Conservation (phyloP, 1,140 invertebrate genomes). For the Drosophila paulistorum region DNA sequence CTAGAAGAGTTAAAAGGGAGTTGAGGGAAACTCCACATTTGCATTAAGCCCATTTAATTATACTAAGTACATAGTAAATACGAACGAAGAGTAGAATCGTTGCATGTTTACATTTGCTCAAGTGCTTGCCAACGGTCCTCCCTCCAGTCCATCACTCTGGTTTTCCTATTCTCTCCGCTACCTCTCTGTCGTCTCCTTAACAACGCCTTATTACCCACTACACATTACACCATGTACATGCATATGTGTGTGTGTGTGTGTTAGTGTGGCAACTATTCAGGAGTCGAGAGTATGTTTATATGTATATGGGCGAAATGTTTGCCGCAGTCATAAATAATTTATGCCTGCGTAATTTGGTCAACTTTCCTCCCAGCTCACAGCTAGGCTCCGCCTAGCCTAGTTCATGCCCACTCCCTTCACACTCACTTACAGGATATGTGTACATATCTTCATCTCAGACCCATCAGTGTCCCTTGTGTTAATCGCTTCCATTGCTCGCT, state of each 20-base stretch:
- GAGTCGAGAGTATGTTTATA: conserved; percentile 31
- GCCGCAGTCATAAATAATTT: conserved; percentile 78
- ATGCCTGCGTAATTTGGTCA: conserved; percentile 77
- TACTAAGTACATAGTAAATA: conserved; percentile 81
- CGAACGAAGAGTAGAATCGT: conserved; percentile 34
- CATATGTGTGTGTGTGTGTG: neutral
- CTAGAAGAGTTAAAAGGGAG: neutral
- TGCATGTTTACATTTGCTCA: conserved; percentile 56
- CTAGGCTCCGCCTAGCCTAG: neutral
- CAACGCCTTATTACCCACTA: conserved; percentile 45
- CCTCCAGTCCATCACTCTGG: neutral
- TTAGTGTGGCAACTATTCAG: conserved; percentile 30
- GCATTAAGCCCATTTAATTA: conserved; percentile 80
- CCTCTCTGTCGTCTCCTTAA: neutral
- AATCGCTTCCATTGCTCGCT: conserved; percentile 41
- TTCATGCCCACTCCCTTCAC: conserved; percentile 7
- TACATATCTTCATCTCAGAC: conserved; percentile 53
- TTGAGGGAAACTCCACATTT: conserved; percentile 44
- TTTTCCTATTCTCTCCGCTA: neutral
- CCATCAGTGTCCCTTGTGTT: conserved; percentile 71
- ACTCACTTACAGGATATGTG: conserved; percentile 4
- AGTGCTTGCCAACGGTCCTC: conserved; percentile 33
- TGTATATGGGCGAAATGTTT: conserved; percentile 41
- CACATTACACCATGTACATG: conserved; percentile 1
- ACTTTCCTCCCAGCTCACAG: conserved; percentile 27